phyloP scores from a whole-genome alignment of 2,797 vertebrate genomes.

The Enteromius viviparus region DNA sequence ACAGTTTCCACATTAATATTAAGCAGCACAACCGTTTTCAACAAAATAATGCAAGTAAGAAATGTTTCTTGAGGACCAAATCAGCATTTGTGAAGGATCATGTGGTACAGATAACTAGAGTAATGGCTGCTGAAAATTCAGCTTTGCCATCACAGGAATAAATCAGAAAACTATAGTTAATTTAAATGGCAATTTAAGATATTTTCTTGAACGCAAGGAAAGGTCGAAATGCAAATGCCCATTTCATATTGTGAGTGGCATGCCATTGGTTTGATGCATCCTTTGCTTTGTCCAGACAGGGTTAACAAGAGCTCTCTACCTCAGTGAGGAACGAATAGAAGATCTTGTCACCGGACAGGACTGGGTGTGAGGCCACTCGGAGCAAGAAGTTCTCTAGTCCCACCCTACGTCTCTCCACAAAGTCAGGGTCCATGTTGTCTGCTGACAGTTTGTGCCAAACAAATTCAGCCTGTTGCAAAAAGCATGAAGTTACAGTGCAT shows the following conservation, averaged over 20 bases:
- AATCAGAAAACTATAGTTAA: no score
- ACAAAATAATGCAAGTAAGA: not conserved
- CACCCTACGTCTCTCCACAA: constrained; percentile 92
- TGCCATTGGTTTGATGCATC: not conserved
- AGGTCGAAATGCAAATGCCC: not conserved
- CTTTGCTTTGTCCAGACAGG: not conserved
- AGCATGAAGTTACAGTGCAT: not conserved
- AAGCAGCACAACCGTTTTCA: not conserved
- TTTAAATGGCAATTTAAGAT: no score
- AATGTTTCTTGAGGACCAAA: not conserved
- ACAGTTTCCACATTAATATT: not conserved
- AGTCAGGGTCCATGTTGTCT: constrained; percentile 98
- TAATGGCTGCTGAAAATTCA: not conserved
- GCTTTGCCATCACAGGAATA: no score
- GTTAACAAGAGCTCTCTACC: constrained; percentile 69
- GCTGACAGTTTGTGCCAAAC: constrained; percentile 97
- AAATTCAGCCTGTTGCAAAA: constrained; percentile 87
- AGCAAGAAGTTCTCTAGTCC: constrained; percentile 95
- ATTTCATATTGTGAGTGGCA: not conserved
- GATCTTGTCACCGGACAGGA: constrained; percentile 89
- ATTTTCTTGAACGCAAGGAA: not conserved
- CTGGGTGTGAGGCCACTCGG: constrained; percentile 88
- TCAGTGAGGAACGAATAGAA: constrained; percentile 90
- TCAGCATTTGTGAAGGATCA: not conserved
- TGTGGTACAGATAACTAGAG: not conserved